Evolutionary conservation across 2,888 invertebrate genomes (phyloP).

Genomic region (Spilosoma lubricipeda): DNA sequence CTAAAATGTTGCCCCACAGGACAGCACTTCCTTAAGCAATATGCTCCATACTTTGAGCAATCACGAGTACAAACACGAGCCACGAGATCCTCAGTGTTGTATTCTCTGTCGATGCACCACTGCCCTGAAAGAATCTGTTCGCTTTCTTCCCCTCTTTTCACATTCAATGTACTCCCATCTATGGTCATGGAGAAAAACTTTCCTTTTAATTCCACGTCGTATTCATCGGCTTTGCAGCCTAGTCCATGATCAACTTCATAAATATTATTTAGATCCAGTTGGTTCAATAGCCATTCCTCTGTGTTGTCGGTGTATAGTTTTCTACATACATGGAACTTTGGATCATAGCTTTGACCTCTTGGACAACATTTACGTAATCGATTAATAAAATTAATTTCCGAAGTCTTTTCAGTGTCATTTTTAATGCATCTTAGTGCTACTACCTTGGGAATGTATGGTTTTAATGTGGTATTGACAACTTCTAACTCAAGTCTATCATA

Average conservation of each 20-base stretch:
- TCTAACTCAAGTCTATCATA: constrained; percentile 72
- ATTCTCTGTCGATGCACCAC: constrained; percentile 78
- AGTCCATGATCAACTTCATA: constrained; percentile 71
- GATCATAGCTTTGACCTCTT: constrained; percentile 71
- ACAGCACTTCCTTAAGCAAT: constrained; percentile 85
- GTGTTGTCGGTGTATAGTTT: constrained; percentile 46
- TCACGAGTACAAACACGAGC: constrained; percentile 73
- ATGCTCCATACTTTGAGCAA: constrained; percentile 68
- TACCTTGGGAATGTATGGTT: constrained; percentile 68
- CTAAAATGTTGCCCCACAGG: constrained; percentile 82
- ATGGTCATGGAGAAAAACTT: constrained; percentile 62
- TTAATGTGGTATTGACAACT: constrained; percentile 60
- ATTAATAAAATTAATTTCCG: constrained; percentile 56
- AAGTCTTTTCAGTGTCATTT: constrained; percentile 53
- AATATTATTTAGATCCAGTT: constrained; percentile 58
- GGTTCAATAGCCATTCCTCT: constrained; percentile 61
- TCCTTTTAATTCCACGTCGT: constrained; percentile 68
- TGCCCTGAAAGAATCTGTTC: constrained; percentile 62
- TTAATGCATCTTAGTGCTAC: constrained; percentile 67
- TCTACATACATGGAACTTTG: constrained; percentile 68
- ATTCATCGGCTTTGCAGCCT: constrained; percentile 71
- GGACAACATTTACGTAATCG: constrained; percentile 79
- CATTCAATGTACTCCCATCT: constrained; percentile 64
- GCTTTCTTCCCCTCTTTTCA: constrained; percentile 51
- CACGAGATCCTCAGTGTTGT: constrained; percentile 54